Evolutionary conservation across 2,797 vertebrate genomes (phyloP).

Genomic region (Apogon talboti): DNA sequence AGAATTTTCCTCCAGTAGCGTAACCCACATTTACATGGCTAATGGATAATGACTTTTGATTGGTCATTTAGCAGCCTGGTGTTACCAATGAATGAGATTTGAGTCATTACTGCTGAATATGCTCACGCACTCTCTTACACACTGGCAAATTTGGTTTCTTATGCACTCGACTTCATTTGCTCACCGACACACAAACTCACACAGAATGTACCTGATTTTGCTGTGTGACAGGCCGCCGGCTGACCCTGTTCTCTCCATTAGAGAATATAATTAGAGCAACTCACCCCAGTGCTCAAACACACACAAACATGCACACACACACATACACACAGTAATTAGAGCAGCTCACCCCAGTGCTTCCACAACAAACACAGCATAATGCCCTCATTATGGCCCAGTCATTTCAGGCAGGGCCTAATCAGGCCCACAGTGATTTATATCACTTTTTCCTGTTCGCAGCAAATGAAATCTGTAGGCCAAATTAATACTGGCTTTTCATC

Average conservation of each 20-base stretch:
- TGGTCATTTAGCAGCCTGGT: slow-evolving; percentile 82
- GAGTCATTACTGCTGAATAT: slow-evolving; percentile 78
- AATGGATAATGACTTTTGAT: slow-evolving; percentile 84
- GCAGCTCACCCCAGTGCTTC: slow-evolving; percentile 93
- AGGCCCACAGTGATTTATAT: slow-evolving; percentile 98
- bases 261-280: slow-evolving; percentile 83
- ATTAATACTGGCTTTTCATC: slow-evolving; percentile 99
- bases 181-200: slow-evolving; percentile 64
- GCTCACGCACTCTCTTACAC: slow-evolving; percentile 66
- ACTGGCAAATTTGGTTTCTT: slow-evolving; percentile 68
- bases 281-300: slow-evolving; percentile 86
- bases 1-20: slow-evolving; percentile 76
- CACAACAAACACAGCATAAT: slow-evolving; percentile 99
- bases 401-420: slow-evolving; percentile 97
- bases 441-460: slow-evolving; percentile 97
- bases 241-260: slow-evolving; percentile 98
- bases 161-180: slow-evolving; percentile 64
- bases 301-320: slow-evolving; percentile 64
- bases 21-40: slow-evolving; percentile 82
- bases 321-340: slow-evolving; percentile 74
- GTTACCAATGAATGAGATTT: slow-evolving; percentile 79
- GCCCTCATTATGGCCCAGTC: slow-evolving; percentile 98
- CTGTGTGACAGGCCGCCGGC: slow-evolving; percentile 83
- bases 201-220: slow-evolving; percentile 68
- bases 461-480: slow-evolving; percentile 99